Percentiles rank a stretch among this genome's conserved stretches.
These are phyloP conservation scores for Syncerus caffer DNA, from an alignment of 2,797 vertebrate species.

Conservation along the genomic window DNA sequence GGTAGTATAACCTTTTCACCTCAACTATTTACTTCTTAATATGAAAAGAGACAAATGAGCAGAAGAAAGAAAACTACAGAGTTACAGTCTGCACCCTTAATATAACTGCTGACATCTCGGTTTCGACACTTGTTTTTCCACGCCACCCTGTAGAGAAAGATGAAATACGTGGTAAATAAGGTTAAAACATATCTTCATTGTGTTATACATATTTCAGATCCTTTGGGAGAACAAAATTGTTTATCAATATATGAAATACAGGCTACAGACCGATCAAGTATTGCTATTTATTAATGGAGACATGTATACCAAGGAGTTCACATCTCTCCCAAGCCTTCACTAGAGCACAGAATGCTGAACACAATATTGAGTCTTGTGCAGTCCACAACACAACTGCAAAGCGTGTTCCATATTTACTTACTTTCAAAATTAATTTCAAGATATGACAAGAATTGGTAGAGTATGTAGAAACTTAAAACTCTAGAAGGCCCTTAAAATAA, in stretches of 20 bases:
- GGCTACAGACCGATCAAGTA: not conserved
- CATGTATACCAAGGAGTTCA: not conserved
- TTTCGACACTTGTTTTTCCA: conserved; percentile 53
- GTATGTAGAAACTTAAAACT: not conserved
- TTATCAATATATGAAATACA: not conserved
- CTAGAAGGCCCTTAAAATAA: not conserved
- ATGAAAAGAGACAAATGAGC: not conserved
- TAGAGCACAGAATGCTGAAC: not conserved
- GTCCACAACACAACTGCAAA: not conserved
- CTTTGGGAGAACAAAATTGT: not conserved
- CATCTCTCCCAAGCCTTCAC: not conserved
- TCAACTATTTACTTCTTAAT: not conserved
- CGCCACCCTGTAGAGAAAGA: conserved; percentile 46
- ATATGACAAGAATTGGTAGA: not conserved
- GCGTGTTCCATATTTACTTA: not conserved
- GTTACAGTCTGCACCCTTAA: conserved; percentile 17
- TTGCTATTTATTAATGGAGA: not conserved
- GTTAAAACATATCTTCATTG: not conserved
- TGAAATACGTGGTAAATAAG: not conserved
- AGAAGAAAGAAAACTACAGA: not conserved
- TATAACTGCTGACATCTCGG: not conserved
- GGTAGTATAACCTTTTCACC: not conserved
- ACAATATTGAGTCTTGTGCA: rapidly evolving
- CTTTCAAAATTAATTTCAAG: too few relatives aligned
- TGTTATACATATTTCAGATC: not conserved